A percentile compares a stretch with the other conserved stretches of the same genome.
Evolutionary conservation across 2,888 invertebrate genomes (phyloP).

Genomic region (Dichetophora obliterata): DNA sequence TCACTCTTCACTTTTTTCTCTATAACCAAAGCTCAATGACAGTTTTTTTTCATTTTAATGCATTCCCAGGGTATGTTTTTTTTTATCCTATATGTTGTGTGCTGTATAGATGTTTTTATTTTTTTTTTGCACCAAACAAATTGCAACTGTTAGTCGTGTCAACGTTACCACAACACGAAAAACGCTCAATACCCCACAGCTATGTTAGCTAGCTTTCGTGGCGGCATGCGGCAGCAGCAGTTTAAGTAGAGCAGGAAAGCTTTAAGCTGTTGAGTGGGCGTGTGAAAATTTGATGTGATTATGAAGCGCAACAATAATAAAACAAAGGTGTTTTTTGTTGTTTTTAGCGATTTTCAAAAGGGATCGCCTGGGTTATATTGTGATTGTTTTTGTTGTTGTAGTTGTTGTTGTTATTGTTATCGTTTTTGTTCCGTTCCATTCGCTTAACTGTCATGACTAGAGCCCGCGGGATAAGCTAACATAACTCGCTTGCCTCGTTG

Average conservation of each 20-base stretch:
- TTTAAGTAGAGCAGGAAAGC: not conserved
- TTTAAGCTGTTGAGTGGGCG: constrained; percentile 20
- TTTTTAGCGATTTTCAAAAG: constrained; percentile 10
- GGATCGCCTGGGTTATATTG: not conserved
- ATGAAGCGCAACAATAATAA: constrained; percentile 17
- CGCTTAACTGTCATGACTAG: not conserved
- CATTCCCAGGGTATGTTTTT: not conserved
- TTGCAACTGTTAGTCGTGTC: constrained; percentile 10
- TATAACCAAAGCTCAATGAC: not conserved
- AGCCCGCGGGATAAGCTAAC: constrained; percentile 8
- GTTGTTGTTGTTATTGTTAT: constrained; percentile 1
- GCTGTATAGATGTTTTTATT: not conserved
- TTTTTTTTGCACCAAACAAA: constrained; percentile 12
- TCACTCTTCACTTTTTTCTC: too few relatives aligned
- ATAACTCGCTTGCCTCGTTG: not conserved
- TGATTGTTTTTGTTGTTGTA: not conserved
- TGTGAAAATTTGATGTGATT: constrained; percentile 34
- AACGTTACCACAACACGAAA: constrained; percentile 31
- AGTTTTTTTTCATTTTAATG: not conserved
- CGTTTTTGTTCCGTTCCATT: not conserved
- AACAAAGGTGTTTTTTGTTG: constrained; percentile 7
- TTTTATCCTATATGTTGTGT: too few relatives aligned
- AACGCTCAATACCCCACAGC: constrained; percentile 27
- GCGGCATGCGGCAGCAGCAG: not conserved
- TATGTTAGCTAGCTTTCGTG: not conserved